Evolutionary conservation across 2,888 invertebrate species (phyloP).

Genomic region (Dicranocentrus wangi): DNA sequence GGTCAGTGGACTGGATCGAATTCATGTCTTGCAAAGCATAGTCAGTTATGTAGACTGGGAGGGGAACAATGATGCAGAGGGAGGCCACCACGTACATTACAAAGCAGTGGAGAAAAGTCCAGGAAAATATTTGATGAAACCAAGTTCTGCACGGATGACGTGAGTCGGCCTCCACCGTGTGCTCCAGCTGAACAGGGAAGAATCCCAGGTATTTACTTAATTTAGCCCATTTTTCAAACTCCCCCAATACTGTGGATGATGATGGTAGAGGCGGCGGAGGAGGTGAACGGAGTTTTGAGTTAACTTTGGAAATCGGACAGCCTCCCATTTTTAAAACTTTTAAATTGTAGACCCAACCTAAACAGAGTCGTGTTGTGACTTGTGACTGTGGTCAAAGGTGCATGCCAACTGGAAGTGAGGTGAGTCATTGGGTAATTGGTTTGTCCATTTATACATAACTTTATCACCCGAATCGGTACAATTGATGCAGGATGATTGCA

Average conservation of each 20-base stretch:
- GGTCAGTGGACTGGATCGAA: conserved; percentile 28
- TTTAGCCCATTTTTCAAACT: conserved; percentile 24
- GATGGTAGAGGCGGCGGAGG: neutral
- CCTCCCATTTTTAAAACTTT: neutral
- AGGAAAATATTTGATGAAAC: neutral
- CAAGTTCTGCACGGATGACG: neutral
- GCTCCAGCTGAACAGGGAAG: neutral
- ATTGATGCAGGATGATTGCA: neutral
- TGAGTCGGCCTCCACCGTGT: neutral
- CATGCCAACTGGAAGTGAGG: neutral
- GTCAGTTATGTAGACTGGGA: conserved; percentile 14
- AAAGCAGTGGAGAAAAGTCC: neutral
- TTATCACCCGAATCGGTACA: neutral
- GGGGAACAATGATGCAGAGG: no score
- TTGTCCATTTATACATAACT: neutral
- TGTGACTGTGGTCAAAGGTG: neutral
- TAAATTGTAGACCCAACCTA: neutral
- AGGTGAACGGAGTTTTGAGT: neutral
- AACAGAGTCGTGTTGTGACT: neutral
- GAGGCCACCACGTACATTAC: neutral
- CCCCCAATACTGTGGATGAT: neutral
- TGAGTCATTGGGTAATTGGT: neutral
- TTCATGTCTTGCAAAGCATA: neutral
- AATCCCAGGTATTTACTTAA: conserved; percentile 17
- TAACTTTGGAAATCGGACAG: neutral